Percentiles rank a stretch among this genome's conserved stretches.
Conservation (phyloP, 1,140 invertebrate genomes). For the Drosophila arizonae region DNA sequence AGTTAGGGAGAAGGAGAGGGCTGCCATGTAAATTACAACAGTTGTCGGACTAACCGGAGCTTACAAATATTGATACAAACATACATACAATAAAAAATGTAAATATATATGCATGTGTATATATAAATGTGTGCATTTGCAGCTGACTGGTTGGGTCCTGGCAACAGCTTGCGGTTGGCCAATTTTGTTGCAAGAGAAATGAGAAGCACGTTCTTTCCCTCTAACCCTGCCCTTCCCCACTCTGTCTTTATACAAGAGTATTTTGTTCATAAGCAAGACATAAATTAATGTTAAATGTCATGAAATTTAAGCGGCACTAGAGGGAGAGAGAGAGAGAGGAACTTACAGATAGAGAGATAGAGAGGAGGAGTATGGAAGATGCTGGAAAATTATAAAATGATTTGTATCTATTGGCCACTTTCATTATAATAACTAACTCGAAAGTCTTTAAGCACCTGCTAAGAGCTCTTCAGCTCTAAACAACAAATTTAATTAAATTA, state of each 20-base stretch:
- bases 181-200: conserved; percentile 25
- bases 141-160: background rate
- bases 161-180: conserved; percentile 59
- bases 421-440: too few relatives aligned
- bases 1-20: background rate
- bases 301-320: too few relatives aligned
- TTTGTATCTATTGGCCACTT: background rate
- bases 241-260: too few relatives aligned
- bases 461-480: background rate
- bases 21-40: conserved; percentile 67
- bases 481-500: background rate
- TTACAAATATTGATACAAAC: conserved; percentile 75
- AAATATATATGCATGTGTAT: background rate
- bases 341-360: background rate
- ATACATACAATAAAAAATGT: conserved; percentile 39
- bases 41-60: conserved; percentile 59
- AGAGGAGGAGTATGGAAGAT: background rate
- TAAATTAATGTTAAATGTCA: conserved; percentile 56
- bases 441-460: too few relatives aligned
- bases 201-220: conserved; percentile 2
- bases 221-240: too few relatives aligned
- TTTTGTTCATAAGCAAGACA: conserved; percentile 45
- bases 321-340: too few relatives aligned
- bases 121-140: conserved; percentile 38
- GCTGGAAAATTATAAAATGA: background rate